Percentiles rank a stretch among this genome's conserved stretches.
phyloP scores from a whole-genome alignment of 2,797 vertebrate species.

The Galagoides demidoff region DNA sequence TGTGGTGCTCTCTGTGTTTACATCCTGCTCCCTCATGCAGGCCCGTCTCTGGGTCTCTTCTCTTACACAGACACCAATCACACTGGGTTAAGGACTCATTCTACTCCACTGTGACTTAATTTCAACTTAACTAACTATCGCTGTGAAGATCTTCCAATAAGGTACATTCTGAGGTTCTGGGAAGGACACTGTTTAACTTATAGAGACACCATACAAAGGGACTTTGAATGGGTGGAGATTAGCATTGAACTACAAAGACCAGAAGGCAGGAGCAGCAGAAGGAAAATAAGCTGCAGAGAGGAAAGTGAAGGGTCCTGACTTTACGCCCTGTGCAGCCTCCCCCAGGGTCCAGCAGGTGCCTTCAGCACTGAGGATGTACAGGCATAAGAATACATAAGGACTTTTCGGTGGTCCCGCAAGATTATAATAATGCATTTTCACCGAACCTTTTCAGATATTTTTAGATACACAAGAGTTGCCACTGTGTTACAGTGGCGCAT shows the following conservation, averaged over 20 bases:
- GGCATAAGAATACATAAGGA: not conserved
- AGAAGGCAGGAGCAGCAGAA: not conserved
- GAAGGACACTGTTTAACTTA: not conserved
- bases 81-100: not conserved
- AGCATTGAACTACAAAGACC: not conserved
- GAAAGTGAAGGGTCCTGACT: not conserved
- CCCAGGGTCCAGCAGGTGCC: not conserved
- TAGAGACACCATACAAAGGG: not conserved
- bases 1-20: accelerated
- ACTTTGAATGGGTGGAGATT: not conserved
- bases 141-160: not conserved
- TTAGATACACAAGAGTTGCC: not conserved
- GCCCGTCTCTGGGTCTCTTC: not conserved
- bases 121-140: not conserved
- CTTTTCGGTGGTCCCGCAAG: not conserved
- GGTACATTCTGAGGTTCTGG: not conserved
- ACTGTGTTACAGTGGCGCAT: not conserved
- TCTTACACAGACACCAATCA: not conserved
- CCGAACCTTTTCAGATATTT: not conserved
- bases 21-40: accelerated
- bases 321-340: not conserved
- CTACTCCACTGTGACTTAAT: not conserved
- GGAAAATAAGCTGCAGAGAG: too few relatives aligned
- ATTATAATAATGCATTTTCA: not conserved
- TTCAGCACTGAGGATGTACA: not conserved